Base-by-base conservation (phyloP, 2,113 vertebrate species). In the Phalacrocorax aristotelis region DNA sequence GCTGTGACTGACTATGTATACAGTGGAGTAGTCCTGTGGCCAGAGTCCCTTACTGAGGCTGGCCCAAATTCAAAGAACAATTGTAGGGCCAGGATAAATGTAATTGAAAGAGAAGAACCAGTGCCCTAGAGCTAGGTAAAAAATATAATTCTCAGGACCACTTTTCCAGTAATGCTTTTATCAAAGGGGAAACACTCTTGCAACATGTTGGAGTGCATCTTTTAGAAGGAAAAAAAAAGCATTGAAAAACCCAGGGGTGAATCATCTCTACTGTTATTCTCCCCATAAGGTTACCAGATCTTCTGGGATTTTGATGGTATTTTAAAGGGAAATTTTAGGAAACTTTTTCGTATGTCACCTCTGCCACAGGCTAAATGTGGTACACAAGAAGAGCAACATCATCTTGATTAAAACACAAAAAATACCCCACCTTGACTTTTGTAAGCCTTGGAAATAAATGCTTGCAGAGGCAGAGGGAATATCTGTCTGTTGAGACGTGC, bases 181-280 rank as follows among this genome's bases (percentile, higher is more conserved):
- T 62, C 17, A 84, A 68, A 87, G 46, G 55, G 27, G 62, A 78
- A 89, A 84, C 23, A 26, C 2, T 52, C 55, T 34, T 38, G 38
- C 27, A 87, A 83, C 84, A 79, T 51, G 46, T 38, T 66, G 48
- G 22, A 66, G 25, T 54, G 46, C 22, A 15, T 71, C 77, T 74
- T 89, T 75, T 34, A 70, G 38, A 66, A 62, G 44, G 17, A 36
- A 46, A 68, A 46, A 68, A 74, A 74, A 48, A 48, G 12, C 44
- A 83, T 60, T n/a, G 91, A 77, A 93, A 89, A 68, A 49, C 3
- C 5, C 13, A 32, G 22, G 48, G 74, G 87, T 82, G 69, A 91
- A 51, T 93, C 78, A 87, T 90, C 10, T 22, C n/a, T 85, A 15
- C 78, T 62, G 44, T 79, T 91, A 62, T 90, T 93, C 84, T 87